Base-by-base conservation (phyloP, 2,797 vertebrate species). In the Ctenopoma kingsleyae region DNA sequence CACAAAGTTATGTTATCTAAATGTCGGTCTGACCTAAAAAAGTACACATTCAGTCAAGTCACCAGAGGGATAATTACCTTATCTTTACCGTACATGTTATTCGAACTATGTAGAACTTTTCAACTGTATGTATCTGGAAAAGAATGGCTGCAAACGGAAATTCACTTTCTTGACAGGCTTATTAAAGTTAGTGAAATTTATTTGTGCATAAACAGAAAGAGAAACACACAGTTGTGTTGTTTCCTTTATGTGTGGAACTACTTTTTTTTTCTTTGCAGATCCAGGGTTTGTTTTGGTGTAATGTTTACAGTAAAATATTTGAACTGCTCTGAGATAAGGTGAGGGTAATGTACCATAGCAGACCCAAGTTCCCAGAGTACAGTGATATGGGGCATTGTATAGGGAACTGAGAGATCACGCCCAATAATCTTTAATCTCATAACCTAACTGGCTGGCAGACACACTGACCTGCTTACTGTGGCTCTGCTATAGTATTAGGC, bases 291-390 rank as follows among this genome's bases (percentile, higher is more conserved):
- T 72, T 73, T 65, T 71, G 43, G 51, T 76, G 81, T 65, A 85
- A 63, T 55, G 62, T 76, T 59, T 70, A 67, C 44, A 69, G 66
- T 68, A 53, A 48, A 69, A 81, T 84, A 74, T 80, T 70, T 75
- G 67, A 74, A 71, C 79, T 85, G 48, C 66, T 52, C 19, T 52
- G 72, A 84, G 84, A 92, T 87, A 81, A 76, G 64, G 57, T 58
- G 80, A 77, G 70, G 83, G 74, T 87, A 85, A 87, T 82, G 83
- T 85, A 71, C 80, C 78, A 64, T 73, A 82, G 68, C 70, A 74
- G 73, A 60, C 67, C 63, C 44, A 64, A 55, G 81, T 73, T 87
- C 71, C 60, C 78, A 53, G 59, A 66, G 52, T 20, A 55, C 23
- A 77, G 30, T 64, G 82, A 74, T 72, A 66, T 71, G 47, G 38